Percentiles rank a stretch among this genome's conserved stretches.
Evolutionary conservation across 2,888 invertebrate genomes (phyloP).

Genomic region (Ganaspis brasiliensis): DNA sequence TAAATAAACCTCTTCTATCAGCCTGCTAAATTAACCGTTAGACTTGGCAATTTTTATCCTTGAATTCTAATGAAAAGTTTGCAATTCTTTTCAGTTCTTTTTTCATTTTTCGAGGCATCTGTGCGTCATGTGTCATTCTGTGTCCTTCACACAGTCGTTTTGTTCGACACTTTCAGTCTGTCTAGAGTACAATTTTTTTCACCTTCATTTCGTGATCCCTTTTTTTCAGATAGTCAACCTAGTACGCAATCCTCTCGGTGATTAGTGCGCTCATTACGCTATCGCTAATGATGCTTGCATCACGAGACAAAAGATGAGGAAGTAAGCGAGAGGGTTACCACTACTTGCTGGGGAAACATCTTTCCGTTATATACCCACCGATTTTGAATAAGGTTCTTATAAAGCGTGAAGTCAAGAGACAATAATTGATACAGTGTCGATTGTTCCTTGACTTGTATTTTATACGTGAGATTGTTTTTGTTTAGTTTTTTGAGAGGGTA

Average conservation of each 20-base stretch:
- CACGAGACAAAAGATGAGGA: conserved; percentile 72
- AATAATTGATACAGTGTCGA: too few relatives aligned
- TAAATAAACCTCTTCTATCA: neutral
- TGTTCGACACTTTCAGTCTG: conserved; percentile 2
- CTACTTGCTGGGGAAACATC: conserved; percentile 53
- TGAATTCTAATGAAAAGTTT: conserved; percentile 15
- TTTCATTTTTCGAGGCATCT: neutral
- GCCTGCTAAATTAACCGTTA: neutral
- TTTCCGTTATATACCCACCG: neutral
- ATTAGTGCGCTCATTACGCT: conserved; percentile 79
- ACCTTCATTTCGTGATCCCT: conserved; percentile 46
- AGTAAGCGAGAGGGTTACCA: conserved; percentile 56
- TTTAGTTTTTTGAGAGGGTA: too few relatives aligned
- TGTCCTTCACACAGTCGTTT: conserved; percentile 2
- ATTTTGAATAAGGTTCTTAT: conserved; percentile 28
- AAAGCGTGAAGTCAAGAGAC: too few relatives aligned
- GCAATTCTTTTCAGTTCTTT: neutral
- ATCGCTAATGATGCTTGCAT: conserved; percentile 79
- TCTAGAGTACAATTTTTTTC: conserved; percentile 15
- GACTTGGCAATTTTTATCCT: conserved; percentile 11
- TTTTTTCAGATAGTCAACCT: conserved; percentile 62
- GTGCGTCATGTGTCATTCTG: neutral
- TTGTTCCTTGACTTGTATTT: too few relatives aligned
- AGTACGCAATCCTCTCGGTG: conserved; percentile 73
- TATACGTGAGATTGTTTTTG: too few relatives aligned